Percentiles rank a stretch among this genome's conserved stretches.
Conservation (phyloP, 92 coral and sea anemone species). For the Porites cylindrica region DNA sequence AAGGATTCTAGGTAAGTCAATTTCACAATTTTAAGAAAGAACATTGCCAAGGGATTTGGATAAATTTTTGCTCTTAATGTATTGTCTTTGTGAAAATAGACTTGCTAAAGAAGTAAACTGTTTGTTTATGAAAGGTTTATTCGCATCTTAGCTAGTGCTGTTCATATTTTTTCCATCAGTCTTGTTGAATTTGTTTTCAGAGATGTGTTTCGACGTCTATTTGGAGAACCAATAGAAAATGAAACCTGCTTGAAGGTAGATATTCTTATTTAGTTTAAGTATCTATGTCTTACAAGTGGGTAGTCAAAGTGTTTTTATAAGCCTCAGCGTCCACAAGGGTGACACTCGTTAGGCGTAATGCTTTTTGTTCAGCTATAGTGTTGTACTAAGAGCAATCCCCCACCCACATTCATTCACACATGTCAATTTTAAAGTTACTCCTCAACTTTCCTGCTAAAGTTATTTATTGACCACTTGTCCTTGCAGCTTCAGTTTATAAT, state of each 20-base stretch:
- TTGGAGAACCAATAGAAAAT: conserved; percentile 86
- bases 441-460: too few species aligned
- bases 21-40: background rate
- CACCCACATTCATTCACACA: too few species aligned
- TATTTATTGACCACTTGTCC: too few species aligned
- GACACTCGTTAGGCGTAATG: too few species aligned
- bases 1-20: conserved; percentile 84
- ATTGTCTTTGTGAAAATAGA: background rate
- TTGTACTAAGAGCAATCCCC: too few species aligned
- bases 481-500: too few species aligned
- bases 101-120: background rate
- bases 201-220: conserved; percentile 93
- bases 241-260: conserved; percentile 86
- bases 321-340: too few species aligned
- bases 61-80: too few species aligned
- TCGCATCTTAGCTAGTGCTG: background rate
- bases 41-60: background rate
- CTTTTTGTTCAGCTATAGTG: too few species aligned
- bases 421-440: too few species aligned
- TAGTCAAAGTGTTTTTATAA: background rate
- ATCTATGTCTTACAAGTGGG: background rate
- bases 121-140: background rate
- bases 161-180: background rate
- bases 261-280: background rate
- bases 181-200: conserved; percentile 46